Percentiles rank a stretch among this genome's conserved stretches.
phyloP scores from a whole-genome alignment of 1,140 invertebrate genomes.

The Epicauta chinensis region DNA sequence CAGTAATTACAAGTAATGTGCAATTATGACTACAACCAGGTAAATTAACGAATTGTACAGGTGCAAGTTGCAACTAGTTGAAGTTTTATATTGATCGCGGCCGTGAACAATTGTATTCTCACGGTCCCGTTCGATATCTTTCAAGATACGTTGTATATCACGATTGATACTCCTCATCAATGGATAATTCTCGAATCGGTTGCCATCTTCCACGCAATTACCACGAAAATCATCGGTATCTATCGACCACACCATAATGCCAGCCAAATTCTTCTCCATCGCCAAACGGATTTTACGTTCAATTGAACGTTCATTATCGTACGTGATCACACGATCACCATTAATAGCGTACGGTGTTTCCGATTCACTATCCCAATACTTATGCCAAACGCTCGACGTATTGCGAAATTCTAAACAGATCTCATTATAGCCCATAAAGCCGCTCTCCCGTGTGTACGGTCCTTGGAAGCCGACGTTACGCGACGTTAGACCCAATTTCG shows the following conservation, averaged over 20 bases:
- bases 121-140: slow-evolving; percentile 48
- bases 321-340: slow-evolving; percentile 52
- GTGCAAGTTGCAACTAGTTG: too few relatives aligned
- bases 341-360: slow-evolving; percentile 55
- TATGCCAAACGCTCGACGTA: slow-evolving; percentile 45
- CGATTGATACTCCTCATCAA: slow-evolving; percentile 59
- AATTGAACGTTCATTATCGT: slow-evolving; percentile 58
- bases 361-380: slow-evolving; percentile 54
- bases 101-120: slow-evolving; percentile 35
- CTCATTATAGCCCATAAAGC: slow-evolving; percentile 85
- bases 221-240: slow-evolving; percentile 73
- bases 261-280: slow-evolving; percentile 58
- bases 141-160: slow-evolving; percentile 47
- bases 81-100: too few relatives aligned
- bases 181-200: slow-evolving; percentile 44
- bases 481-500: slow-evolving; percentile 45
- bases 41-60: too few relatives aligned
- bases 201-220: slow-evolving; percentile 49
- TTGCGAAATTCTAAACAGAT: slow-evolving; percentile 56
- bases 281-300: slow-evolving; percentile 58
- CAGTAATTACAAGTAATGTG: neutral
- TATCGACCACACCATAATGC: slow-evolving; percentile 80
- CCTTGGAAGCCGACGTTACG: slow-evolving; percentile 60
- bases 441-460: slow-evolving; percentile 70
- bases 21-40: neutral